Conservation (phyloP, 1,140 invertebrate species). For the Zaprionus taronus region DNA sequence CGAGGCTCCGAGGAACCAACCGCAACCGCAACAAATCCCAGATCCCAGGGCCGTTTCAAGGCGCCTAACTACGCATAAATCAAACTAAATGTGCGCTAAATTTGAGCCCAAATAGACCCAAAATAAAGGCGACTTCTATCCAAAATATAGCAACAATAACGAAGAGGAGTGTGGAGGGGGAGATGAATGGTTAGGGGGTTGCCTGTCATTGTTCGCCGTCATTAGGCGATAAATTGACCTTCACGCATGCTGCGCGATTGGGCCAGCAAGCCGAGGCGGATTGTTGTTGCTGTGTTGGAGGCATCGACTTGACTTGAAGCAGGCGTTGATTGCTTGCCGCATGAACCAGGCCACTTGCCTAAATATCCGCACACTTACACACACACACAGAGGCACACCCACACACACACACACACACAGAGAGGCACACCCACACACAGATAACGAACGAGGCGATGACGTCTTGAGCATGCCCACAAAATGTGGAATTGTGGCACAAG, state of each 20-base stretch:
- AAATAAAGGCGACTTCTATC: background rate
- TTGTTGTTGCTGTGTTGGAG: background rate
- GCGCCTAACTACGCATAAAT: constrained; percentile 54
- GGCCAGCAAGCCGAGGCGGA: background rate
- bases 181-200: background rate
- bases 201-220: constrained; percentile 65
- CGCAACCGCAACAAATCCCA: background rate
- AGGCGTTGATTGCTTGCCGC: constrained; percentile 67
- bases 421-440: background rate
- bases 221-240: constrained; percentile 81
- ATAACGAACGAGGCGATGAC: constrained; percentile 29
- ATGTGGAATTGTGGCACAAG: constrained; percentile 41
- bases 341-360: constrained; percentile 54
- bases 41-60: background rate
- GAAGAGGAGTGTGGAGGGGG: background rate
- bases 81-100: constrained; percentile 61
- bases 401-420: constrained; percentile 10
- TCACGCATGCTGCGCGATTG: constrained; percentile 56
- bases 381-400: background rate
- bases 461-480: constrained; percentile 56
- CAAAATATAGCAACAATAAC: background rate
- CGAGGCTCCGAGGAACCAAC: background rate
- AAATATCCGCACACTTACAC: constrained; percentile 34
- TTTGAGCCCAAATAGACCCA: constrained; percentile 38
- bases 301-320: constrained; percentile 15